Base-by-base conservation (phyloP, 2,797 vertebrate genomes). In the Ciconia nigra region DNA sequence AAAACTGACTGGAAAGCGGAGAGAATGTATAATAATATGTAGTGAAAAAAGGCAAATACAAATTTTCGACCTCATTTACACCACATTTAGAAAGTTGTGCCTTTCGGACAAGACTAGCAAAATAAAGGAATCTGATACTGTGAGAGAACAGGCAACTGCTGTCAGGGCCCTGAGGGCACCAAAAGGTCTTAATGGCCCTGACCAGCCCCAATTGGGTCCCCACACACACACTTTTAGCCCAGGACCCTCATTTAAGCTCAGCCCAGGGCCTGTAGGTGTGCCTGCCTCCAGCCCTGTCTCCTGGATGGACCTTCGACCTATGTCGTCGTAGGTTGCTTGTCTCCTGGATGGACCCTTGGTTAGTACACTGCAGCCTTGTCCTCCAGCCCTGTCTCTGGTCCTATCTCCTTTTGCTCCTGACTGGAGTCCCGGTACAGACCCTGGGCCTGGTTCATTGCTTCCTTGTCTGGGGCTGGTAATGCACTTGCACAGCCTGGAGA, bases 241-340 rank as follows among this genome's bases (percentile, higher is more conserved):
- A 4, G 9, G 31, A 44, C 3, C 24, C 21, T n/a, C 33, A 70
- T 24, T 46, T 8, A 46, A 62, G 71, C 55, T 37, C n/a, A 73
- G 63, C n/a, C 19, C 46, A 41, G 35, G 37, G 9, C 20, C n/a
- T 35, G 13, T 6, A 67, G 13, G 26, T 73, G 25, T 72, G 63
- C 14, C 13, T 28, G 13, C 25, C 41, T 59, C 35, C 62, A 70
- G 67, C 18, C n/a, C 39, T 33, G 25, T 67, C 47, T 83, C 70
- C 13, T 13, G 59, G 58, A 35, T 19, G 16, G 44, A 49, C 51
- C 22, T 26, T 46, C 7, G 5, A 52, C 15, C 49, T 33, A 42
- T 1, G 1, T 7, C 10, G 1, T 10, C 3, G 1, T 11, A 62
- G 17, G 24, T 5, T 65, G 28, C 21, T 29, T 9, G 39, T 37